These are phyloP conservation scores for Gila orcuttii DNA, from an alignment of 2,113 vertebrate genomes.

Conservation along the genomic window DNA sequence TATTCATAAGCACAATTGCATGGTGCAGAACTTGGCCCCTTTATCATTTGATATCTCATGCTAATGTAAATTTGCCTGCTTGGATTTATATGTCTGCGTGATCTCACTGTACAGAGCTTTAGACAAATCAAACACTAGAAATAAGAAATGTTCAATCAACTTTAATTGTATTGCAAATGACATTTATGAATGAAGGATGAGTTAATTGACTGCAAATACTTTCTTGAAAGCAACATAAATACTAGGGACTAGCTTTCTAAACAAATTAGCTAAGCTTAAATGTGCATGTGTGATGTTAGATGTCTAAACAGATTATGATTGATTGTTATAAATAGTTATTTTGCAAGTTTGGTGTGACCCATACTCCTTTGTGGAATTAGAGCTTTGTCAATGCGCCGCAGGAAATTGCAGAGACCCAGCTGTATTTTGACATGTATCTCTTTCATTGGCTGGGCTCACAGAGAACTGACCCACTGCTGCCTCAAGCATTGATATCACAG, in stretches of 20 bases:
- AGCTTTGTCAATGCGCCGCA: slow-evolving; percentile 31
- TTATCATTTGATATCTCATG: not conserved
- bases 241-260: not conserved
- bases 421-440: slow-evolving; percentile 41
- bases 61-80: not conserved
- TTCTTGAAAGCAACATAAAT: not conserved
- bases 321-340: not conserved
- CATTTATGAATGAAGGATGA: not conserved
- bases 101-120: not conserved
- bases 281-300: not conserved
- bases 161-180: not conserved
- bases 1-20: not conserved
- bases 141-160: not conserved
- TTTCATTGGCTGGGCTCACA: slow-evolving; percentile 24
- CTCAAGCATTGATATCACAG: slow-evolving; percentile 46
- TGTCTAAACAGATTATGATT: not conserved
- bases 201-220: not conserved
- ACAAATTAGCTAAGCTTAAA: not conserved
- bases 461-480: slow-evolving; percentile 18
- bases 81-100: not conserved
- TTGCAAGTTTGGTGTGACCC: not conserved
- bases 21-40: not conserved
- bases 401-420: slow-evolving; percentile 34
- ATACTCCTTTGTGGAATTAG: not conserved
- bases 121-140: not conserved